Percentiles rank a stretch among this genome's conserved stretches.
Evolutionary conservation across 2,797 vertebrate genomes (phyloP).

Genomic region (Onychomys arenicola): DNA sequence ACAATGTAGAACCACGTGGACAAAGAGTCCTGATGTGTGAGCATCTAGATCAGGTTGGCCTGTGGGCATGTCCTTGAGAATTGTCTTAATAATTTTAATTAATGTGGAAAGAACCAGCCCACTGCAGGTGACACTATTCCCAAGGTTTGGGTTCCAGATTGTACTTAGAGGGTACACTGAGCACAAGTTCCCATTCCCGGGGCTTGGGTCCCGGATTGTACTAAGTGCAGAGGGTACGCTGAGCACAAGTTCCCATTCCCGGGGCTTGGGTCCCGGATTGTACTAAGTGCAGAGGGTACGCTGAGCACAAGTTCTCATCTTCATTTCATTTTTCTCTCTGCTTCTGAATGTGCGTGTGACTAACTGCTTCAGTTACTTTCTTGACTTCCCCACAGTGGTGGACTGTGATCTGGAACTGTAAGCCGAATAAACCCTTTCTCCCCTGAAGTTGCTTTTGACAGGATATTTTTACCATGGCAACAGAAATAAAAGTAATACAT

Average conservation of each 20-base stretch:
- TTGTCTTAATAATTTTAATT: background rate
- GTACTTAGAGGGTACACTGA: background rate
- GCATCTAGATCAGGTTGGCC: background rate
- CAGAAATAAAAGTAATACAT: background rate
- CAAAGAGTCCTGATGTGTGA: background rate
- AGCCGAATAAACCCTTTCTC: background rate
- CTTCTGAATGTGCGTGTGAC: background rate
- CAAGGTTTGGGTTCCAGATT: too few species aligned
- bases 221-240: too few species aligned
- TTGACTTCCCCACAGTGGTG: background rate
- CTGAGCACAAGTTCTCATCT: too few species aligned
- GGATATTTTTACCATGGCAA: background rate
- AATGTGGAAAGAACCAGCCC: background rate
- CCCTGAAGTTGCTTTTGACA: background rate
- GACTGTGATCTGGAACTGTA: background rate
- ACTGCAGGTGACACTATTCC: background rate
- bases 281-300: too few species aligned
- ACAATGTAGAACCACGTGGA: background rate
- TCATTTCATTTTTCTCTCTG: background rate
- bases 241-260: too few species aligned
- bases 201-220: too few species aligned
- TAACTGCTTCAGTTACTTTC: background rate
- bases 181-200: too few species aligned
- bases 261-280: too few species aligned
- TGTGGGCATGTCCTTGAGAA: background rate